Percentiles rank a stretch among this genome's conserved stretches.
Conservation (phyloP, 2,113 vertebrate genomes). For the Asarcornis scutulata region DNA sequence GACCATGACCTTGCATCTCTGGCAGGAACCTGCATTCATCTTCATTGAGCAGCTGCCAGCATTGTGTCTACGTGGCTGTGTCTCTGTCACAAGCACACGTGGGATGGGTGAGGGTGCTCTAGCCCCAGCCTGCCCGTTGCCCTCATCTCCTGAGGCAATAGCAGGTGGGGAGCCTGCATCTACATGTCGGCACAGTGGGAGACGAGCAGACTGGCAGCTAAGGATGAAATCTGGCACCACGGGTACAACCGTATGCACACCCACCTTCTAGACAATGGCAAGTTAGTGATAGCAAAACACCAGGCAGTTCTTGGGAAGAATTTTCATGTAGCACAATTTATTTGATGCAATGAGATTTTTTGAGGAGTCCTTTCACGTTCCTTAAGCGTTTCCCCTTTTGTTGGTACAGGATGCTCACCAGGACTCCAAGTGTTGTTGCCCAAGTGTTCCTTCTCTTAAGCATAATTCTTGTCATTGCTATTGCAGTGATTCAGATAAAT, state of each 20-base stretch:
- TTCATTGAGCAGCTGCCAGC: background rate
- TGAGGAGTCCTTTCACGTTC: background rate
- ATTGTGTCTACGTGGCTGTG: background rate
- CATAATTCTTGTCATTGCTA: constrained; percentile 83
- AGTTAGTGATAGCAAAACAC: background rate
- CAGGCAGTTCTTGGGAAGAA: background rate
- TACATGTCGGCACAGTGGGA: background rate
- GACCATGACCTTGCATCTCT: accelerated
- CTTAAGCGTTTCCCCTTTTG: background rate
- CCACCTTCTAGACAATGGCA: background rate
- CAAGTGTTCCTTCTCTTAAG: constrained; percentile 83
- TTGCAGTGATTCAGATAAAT: constrained; percentile 86
- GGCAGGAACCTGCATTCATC: background rate
- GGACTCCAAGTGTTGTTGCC: constrained; percentile 77
- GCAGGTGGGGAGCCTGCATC: background rate
- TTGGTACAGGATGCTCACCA: constrained; percentile 74
- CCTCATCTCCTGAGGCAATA: background rate
- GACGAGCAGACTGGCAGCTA: background rate
- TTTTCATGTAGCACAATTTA: background rate
- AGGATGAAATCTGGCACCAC: background rate
- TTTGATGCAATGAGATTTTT: background rate
- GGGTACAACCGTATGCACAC: background rate
- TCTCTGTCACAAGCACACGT: accelerated
- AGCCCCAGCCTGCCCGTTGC: background rate
- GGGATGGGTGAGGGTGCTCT: accelerated